Percentiles rank a stretch among this genome's conserved stretches.
phyloP scores from a whole-genome alignment of 2,113 vertebrate species.

The Apodemus sylvaticus region DNA sequence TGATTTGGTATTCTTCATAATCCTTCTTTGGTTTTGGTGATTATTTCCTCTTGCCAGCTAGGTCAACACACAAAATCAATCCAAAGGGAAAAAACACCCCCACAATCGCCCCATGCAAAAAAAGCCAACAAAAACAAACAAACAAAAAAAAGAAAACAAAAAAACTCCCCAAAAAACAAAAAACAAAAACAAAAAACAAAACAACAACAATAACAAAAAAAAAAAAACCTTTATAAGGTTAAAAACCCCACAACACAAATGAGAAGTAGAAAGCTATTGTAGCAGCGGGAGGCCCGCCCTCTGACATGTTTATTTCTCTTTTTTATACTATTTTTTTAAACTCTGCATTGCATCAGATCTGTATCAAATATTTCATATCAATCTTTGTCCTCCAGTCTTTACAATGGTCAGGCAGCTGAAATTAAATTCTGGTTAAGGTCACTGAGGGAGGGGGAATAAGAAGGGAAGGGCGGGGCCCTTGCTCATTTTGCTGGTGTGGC shows the following conservation, averaged over 20 bases:
- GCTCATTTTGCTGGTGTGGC: neutral
- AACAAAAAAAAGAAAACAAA: no score
- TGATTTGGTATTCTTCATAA: neutral
- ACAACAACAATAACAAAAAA: neutral
- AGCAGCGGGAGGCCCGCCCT: neutral
- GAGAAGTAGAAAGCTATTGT: neutral
- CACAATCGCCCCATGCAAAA: no score
- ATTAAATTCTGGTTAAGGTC: neutral
- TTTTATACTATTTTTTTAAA: neutral
- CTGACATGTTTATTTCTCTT: neutral
- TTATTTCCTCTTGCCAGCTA: neutral
- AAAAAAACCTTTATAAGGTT: neutral
- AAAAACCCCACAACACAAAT: neutral
- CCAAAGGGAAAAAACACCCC: no score
- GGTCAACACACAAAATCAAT: neutral
- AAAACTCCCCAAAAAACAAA: no score
- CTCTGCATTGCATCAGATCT: neutral
- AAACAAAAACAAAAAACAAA: neutral
- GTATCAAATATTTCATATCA: neutral
- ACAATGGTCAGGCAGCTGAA: neutral
- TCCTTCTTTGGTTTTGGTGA: neutral
- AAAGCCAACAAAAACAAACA: no score
- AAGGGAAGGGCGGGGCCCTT: rapidly evolving
- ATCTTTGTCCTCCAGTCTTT: neutral
- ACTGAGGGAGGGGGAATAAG: neutral